Conservation (phyloP, 2,888 invertebrate species). For the Tenthredo scrophulariae region DNA sequence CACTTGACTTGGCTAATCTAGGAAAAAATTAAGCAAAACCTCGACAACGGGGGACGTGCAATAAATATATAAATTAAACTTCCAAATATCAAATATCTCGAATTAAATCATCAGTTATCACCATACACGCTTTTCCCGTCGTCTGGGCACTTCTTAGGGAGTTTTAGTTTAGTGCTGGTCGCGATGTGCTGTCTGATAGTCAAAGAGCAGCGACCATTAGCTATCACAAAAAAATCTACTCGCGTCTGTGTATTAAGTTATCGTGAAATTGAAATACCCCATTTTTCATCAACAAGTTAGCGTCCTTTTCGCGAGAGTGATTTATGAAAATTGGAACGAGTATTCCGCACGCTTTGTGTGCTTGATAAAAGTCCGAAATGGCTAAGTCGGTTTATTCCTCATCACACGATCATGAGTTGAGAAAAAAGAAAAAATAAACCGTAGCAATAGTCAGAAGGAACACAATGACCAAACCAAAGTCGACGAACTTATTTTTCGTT, state of each 20-base stretch:
- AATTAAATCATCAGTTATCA: neutral
- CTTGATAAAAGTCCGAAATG: neutral
- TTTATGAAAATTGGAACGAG: neutral
- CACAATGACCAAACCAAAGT: neutral
- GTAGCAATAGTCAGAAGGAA: neutral
- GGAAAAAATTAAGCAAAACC: slow-evolving; percentile 31
- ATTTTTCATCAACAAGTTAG: neutral
- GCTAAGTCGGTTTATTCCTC: neutral
- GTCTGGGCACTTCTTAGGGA: slow-evolving; percentile 7
- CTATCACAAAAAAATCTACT: neutral
- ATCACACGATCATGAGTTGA: neutral
- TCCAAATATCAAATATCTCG: neutral
- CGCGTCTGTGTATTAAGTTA: neutral
- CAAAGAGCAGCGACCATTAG: neutral
- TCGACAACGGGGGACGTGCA: slow-evolving; percentile 24
- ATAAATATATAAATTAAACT: neutral
- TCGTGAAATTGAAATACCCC: neutral
- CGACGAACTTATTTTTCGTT: neutral
- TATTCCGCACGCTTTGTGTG: neutral
- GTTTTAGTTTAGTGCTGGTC: slow-evolving; percentile 51
- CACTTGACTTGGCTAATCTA: slow-evolving; percentile 52
- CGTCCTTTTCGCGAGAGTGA: neutral
- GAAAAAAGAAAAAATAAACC: neutral
- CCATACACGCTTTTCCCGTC: neutral
- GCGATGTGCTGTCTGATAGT: slow-evolving; percentile 43